These are phyloP conservation scores for Azorinus chamasolen DNA, from an alignment of 2,888 invertebrate genomes.

Conservation along the genomic window DNA sequence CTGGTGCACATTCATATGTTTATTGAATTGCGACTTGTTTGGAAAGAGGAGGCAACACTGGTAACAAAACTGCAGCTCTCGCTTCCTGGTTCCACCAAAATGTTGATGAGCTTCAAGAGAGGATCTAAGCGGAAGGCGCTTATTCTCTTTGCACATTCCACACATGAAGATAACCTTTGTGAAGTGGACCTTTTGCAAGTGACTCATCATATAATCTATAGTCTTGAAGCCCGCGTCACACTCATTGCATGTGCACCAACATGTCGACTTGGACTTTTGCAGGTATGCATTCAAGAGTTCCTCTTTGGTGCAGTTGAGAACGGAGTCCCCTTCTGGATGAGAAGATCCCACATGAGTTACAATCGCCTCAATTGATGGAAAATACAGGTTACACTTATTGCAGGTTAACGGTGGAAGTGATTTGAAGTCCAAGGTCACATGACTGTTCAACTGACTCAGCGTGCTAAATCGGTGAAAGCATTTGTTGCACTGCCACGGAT, in stretches of 20 bases:
- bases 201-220: not conserved
- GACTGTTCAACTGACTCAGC: not conserved
- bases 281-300: not conserved
- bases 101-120: not conserved
- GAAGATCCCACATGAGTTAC: not conserved
- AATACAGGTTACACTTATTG: no score
- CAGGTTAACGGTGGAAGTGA: no score
- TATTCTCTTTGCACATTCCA: not conserved
- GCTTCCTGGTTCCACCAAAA: not conserved
- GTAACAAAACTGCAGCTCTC: conserved; percentile 22
- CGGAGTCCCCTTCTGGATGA: not conserved
- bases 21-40: not conserved
- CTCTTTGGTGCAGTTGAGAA: not conserved
- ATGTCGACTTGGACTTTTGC: not conserved
- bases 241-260: conserved; percentile 2
- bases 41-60: conserved; percentile 14
- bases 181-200: conserved; percentile 1
- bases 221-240: conserved; percentile 4
- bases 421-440: conserved; percentile 6
- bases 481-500: conserved; percentile 6
- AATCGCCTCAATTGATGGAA: not conserved
- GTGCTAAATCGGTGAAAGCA: conserved; percentile 10
- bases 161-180: conserved; percentile 6
- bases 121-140: not conserved
- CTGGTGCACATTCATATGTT: conserved; percentile 7